Base-by-base conservation (phyloP, 1,140 invertebrate species). In the Nephotettix cincticeps region DNA sequence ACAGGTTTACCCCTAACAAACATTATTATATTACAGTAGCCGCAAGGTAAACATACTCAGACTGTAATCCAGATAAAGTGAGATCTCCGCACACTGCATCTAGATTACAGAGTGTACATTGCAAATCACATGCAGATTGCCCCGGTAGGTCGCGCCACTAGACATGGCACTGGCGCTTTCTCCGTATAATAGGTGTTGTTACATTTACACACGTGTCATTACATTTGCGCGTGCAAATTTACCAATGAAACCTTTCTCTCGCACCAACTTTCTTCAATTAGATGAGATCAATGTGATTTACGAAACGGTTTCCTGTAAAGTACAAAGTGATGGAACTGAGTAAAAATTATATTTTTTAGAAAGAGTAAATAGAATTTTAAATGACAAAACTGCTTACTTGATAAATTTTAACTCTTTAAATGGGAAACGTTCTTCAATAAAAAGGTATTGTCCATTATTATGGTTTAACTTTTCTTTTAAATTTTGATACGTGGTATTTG, bases 121-220 rank as follows among this genome's bases (percentile, higher is more conserved):
- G 40, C 40, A 43, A 11, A 11, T 43, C 40, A 43, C 9, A n/a
- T n/a, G n/a, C n/a, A n/a, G n/a, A n/a, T n/a, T n/a, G n/a, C n/a
- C n/a, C n/a, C n/a, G n/a, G n/a, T n/a, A n/a, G n/a, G 40, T 43
- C 40, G 40, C 40, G 9, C 9, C 9, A 43, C 40, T n/a, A 9
- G 40, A 11, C 40, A 43, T n/a, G 9, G 9, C 9, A 9, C 40
- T n/a, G n/a, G 9, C n/a, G 28, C 56, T 61, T 61, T 61, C 56
- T 61, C 56, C 56, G 14, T n/a, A 4, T 51, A 51, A 51, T 6
- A 11, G 47, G 21, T n/a, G 47, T 51, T 19, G 14, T 21, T 51
- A n/a, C 14, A 61, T 61, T 61, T 61, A 29, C 56, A 61, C 28
- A 61, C 27, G 23, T 61, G 56, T 61, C 56, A 61, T 61, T 61